phyloP scores from a whole-genome alignment of 1,140 invertebrate genomes.

The Sarcophaga peregrina region DNA sequence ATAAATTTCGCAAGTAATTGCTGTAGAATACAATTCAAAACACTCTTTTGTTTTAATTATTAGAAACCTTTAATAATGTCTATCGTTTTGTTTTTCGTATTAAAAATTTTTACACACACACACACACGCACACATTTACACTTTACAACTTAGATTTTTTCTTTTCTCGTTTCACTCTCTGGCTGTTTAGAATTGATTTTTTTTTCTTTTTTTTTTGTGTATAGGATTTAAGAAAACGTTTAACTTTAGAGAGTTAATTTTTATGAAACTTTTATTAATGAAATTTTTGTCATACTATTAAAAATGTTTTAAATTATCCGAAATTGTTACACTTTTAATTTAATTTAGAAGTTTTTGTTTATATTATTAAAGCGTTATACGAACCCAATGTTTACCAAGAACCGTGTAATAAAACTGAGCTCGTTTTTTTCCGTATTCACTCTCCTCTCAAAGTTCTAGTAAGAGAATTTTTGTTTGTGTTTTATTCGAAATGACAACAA shows the following conservation, averaged over 20 bases:
- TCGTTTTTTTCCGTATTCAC: neutral
- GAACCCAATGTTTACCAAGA: constrained; percentile 3
- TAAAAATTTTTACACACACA: neutral
- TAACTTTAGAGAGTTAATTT: neutral
- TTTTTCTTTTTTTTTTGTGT: too few species aligned
- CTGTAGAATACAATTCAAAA: too few species aligned
- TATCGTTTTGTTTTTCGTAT: neutral
- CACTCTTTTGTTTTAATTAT: too few species aligned
- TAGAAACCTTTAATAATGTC: too few species aligned
- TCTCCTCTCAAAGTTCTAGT: neutral
- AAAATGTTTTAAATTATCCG: neutral
- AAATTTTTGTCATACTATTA: neutral
- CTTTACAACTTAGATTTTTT: constrained; percentile 6
- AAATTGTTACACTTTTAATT: neutral
- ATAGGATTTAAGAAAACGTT: neutral
- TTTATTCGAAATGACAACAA: neutral
- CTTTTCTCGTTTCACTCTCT: neutral
- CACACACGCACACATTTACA: neutral
- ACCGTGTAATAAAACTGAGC: constrained; percentile 1
- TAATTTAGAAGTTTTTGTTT: neutral
- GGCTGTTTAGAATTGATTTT: neutral
- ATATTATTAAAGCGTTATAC: neutral
- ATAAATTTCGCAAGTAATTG: too few species aligned
- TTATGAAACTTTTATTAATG: neutral
- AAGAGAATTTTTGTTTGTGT: constrained; percentile 1